Base-by-base conservation (phyloP, 2,113 vertebrate genomes). In the Dasyprocta punctata region DNA sequence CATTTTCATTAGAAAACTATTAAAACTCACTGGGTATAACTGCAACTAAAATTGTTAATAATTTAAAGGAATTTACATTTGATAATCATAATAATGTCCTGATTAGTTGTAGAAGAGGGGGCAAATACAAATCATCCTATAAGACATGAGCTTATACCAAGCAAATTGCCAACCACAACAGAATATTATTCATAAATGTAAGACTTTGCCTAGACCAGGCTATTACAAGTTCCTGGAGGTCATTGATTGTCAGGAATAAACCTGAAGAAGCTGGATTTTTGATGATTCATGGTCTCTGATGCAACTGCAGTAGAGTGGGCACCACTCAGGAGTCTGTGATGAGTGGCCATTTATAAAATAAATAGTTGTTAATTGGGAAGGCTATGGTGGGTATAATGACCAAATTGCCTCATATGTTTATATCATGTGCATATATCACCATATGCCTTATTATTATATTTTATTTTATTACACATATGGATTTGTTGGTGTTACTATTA, bases 1-100 rank as follows among this genome's bases (percentile, higher is more conserved):
- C 4, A 30, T 84, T 93, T 91, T 82, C 30, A 85, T 88, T 94
- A 69, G 61, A 88, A 94, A 71, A 38, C 20, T 63, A 24, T 85
- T 82, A 52, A 82, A 92, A 61, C 10, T 26, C 14, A 47, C 26
- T 78, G 26, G 6, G 8, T 58, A 49, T 81, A 58, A 83, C 1
- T n/a, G 4, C 69, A 52, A 3, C 28, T 84, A 49, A 63, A 52
- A 92, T 58, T 3, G 12, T 44, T 67, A 90, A 77, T 24, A 94
- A 30, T 4, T 28, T 67, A 63, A 86, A 85, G 1, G 2, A 82
- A 54, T 81, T 12, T 85, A 49, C 54, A 88, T 38, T 85, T 81
- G 10, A 4, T 69, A 71, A 52, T 58, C 49, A 49, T 87, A 61
- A 82, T 61, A 54, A 36, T 87, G 13, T 78, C n/a, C 36, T 91